Base-by-base conservation (phyloP, 2,113 vertebrate species). In the Microcebus jonahi region DNA sequence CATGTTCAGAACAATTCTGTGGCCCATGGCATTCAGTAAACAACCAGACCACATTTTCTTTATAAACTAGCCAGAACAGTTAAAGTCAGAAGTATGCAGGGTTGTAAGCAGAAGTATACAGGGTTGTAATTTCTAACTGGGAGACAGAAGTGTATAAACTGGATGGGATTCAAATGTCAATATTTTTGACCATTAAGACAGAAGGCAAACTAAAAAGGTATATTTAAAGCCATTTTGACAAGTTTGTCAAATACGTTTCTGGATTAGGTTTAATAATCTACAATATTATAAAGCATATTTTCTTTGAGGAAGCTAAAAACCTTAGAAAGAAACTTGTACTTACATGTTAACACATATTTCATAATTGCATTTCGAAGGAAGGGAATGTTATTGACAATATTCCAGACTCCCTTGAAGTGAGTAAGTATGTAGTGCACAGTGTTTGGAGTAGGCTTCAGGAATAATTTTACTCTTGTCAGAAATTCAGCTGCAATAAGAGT, bases 341-440 rank as follows among this genome's bases (percentile, higher is more conserved):
- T 98, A 99, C 99, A 99, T 1, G 98, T 99, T 91, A 99, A 97
- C 34, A 99, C 99, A 0, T 99, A 99, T 98, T 98, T 99, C 99
- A 99, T 99, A 96, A 99, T 99, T 80, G 68, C 15, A 75, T 99
- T 98, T 15, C 99, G 97, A 71, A 99, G 95, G 97, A 99, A 99
- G 8, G 99, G 98, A 91, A 99, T 98, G 73, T 98, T 99, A 98
- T 99, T 99, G 91, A 99, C n/a, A n/a, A 99, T 99, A 97, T 99
- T 99, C 99, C 99, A 99, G 97, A 99, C 98, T 31, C 99, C 99
- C 98, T 99, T 99, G 98, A 99, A 99, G 97, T 99, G 99, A 6
- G 99, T 99, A 50, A 99, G 99, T 91, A 99, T 99, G 96, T 99
- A 99, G 97, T 99, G 99, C 39, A 99, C 98, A 0, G 99, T 99